Conservation (phyloP, 2,113 vertebrate species). For the Paramormyrops kingsleyae region DNA sequence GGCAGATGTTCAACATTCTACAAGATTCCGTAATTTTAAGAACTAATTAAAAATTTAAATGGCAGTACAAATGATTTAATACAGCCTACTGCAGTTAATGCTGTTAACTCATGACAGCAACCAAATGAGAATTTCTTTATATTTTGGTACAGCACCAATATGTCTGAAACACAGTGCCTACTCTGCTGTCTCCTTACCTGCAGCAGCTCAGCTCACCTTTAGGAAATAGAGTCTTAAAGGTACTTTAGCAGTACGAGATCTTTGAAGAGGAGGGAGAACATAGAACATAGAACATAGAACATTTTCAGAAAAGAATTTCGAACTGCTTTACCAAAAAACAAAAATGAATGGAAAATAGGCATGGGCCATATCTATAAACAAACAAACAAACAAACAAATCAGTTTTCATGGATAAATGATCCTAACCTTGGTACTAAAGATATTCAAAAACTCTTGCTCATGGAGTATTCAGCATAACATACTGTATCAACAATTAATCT, state of each 20-base stretch:
- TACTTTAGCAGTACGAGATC: not conserved
- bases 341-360: not conserved
- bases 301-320: not conserved
- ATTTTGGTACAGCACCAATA: not conserved
- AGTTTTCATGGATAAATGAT: not conserved
- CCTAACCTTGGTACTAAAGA: not conserved
- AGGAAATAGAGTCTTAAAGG: not conserved
- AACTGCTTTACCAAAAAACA: not conserved
- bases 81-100: slow-evolving; percentile 9
- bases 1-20: slow-evolving; percentile 66
- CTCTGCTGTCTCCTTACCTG: not conserved
- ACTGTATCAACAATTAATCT: not conserved
- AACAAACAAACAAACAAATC: not conserved
- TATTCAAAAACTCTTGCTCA: not conserved
- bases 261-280: not conserved
- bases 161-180: not conserved
- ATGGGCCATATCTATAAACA: not conserved
- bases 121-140: not conserved
- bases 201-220: not conserved
- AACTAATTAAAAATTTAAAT: slow-evolving; percentile 23
- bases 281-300: not conserved
- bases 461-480: not conserved
- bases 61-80: slow-evolving; percentile 12
- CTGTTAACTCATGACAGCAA: not conserved
- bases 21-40: slow-evolving; percentile 48